Evolutionary conservation across 2,113 vertebrate genomes (phyloP).

Genomic region (Spermophilus dauricus): DNA sequence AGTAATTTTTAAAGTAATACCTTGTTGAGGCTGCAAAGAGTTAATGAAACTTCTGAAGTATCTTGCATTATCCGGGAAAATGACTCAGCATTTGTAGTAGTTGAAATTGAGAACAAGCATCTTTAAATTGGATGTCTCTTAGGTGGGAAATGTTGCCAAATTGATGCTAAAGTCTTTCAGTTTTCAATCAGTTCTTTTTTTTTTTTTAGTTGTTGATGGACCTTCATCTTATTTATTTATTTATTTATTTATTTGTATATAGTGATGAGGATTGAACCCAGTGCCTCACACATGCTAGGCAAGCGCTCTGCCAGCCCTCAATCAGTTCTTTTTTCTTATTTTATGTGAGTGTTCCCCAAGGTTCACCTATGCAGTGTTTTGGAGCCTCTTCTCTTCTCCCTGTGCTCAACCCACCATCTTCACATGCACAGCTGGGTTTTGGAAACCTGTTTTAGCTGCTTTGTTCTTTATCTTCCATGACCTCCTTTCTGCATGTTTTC

Average conservation of each 20-base stretch:
- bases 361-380: background rate
- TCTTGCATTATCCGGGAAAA: conserved; percentile 34
- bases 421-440: background rate
- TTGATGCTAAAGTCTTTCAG: background rate
- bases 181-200: background rate
- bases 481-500: background rate
- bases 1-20: conserved; percentile 73
- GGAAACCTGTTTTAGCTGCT: background rate
- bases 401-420: background rate
- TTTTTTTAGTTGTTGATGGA: background rate
- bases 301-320: background rate
- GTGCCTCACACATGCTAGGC: no score
- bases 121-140: background rate
- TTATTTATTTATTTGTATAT: no score
- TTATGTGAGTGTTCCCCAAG: background rate
- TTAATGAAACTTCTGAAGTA: conserved; percentile 58
- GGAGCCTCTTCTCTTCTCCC: background rate
- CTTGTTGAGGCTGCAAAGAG: conserved; percentile 66
- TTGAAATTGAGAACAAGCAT: background rate
- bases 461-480: background rate
- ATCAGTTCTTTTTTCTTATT: background rate
- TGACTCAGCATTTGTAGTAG: background rate
- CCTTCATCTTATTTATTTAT: no score
- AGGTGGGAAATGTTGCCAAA: background rate
- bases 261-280: no score